phyloP scores from a whole-genome alignment of 2,888 invertebrate species.

The Acleris emargana region DNA sequence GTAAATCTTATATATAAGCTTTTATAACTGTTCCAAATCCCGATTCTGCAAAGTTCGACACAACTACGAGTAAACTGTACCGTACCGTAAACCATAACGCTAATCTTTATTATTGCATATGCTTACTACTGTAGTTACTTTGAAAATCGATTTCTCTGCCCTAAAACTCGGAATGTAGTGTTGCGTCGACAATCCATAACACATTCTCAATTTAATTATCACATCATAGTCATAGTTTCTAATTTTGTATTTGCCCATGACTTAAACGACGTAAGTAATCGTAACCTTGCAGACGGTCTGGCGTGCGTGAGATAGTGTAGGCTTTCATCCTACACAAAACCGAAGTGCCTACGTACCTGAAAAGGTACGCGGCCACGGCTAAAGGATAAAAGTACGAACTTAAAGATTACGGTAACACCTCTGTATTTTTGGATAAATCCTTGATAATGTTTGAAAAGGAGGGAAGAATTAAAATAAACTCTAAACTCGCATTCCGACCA shows the following conservation, averaged over 20 bases:
- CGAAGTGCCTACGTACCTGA: not conserved
- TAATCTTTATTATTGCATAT: too few relatives aligned
- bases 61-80: too few relatives aligned
- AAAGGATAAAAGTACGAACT: not conserved
- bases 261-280: constrained; percentile 35
- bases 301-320: constrained; percentile 49
- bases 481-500: constrained; percentile 10
- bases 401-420: not conserved
- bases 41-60: too few relatives aligned
- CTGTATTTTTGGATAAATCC: not conserved
- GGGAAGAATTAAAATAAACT: constrained; percentile 14
- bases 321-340: constrained; percentile 49
- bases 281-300: constrained; percentile 54
- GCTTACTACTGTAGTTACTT: too few relatives aligned
- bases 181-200: too few relatives aligned
- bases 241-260: not conserved
- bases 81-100: too few relatives aligned
- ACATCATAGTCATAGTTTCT: too few relatives aligned
- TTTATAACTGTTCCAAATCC: too few relatives aligned
- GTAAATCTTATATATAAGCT: too few relatives aligned
- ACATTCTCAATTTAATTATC: too few relatives aligned
- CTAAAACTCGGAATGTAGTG: too few relatives aligned
- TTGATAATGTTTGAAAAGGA: not conserved
- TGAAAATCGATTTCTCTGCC: too few relatives aligned
- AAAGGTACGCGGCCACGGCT: not conserved